phyloP scores from a whole-genome alignment of 1,140 invertebrate genomes.

The Cydia amplana region DNA sequence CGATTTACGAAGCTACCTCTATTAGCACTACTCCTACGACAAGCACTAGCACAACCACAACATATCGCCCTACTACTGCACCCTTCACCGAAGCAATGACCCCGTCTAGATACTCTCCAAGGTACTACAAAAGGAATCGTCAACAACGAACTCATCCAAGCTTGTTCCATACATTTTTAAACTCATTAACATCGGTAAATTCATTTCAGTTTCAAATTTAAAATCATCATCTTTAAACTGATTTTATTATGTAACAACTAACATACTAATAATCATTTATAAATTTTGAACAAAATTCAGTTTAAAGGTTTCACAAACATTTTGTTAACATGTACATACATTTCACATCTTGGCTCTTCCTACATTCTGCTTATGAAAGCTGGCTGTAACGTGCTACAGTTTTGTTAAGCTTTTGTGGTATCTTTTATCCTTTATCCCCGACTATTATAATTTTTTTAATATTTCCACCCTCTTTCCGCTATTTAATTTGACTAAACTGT shows the following conservation, averaged over 20 bases:
- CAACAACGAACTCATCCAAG: constrained; percentile 51
- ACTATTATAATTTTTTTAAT: constrained; percentile 36
- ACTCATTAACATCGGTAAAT: constrained; percentile 41
- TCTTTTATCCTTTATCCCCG: constrained; percentile 50
- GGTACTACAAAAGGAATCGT: constrained; percentile 81
- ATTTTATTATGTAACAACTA: constrained; percentile 18
- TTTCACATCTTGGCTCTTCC: constrained; percentile 35
- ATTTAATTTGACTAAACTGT: constrained; percentile 42
- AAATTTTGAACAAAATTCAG: constrained; percentile 15
- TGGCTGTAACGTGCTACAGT: constrained; percentile 34
- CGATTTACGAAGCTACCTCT: constrained; percentile 71
- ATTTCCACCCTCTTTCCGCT: constrained; percentile 34
- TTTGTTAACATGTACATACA: constrained; percentile 19
- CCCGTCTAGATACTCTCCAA: constrained; percentile 76
- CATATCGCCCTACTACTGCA: constrained; percentile 74
- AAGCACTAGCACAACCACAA: constrained; percentile 71
- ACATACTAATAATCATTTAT: constrained; percentile 28
- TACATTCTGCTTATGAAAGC: constrained; percentile 38
- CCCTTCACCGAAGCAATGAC: constrained; percentile 74
- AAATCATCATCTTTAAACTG: constrained; percentile 28
- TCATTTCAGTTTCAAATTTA: constrained; percentile 12
- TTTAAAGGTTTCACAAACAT: constrained; percentile 26
- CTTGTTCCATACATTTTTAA: constrained; percentile 52
- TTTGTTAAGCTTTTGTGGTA: constrained; percentile 68
- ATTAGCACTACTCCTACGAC: constrained; percentile 69